Base-by-base conservation (phyloP, 2,888 invertebrate genomes). In the Frankliniella intonsa region DNA sequence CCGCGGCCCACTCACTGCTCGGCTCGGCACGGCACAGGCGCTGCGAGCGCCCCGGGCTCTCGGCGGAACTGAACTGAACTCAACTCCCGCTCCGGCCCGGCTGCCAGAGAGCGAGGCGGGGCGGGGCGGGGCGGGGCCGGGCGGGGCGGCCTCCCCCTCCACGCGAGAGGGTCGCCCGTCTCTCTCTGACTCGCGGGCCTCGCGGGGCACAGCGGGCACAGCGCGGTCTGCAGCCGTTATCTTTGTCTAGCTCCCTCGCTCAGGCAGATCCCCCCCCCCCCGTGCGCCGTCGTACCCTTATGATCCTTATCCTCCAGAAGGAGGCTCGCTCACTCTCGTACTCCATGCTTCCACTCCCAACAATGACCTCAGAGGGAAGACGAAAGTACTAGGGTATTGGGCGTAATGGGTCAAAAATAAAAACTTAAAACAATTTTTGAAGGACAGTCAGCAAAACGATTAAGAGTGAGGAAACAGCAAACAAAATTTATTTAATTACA, bases 61-160 rank as follows among this genome's bases (percentile, higher is more conserved):
- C 69, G 10, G 69, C 25, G 69, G 69, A 76, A 76, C 69, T 76
- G 69, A 76, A 76, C 69, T 76, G 69, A 76, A 76, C 69, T 62
- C 62, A 38, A 38, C 62, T 62, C 0, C 62, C 62, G 17, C 62
- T 3, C 14, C 55, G 14, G 14, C 55, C 3, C 55, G 0, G 62
- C 62, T n/a, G 62, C 62, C 62, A 14, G 38, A 38, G 38, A 38
- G 38, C 38, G 38, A 38, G 38, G 38, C 3, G 38, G 5, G 38
- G 38, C 2, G 38, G 55, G 17, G 55, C 3, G 14, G 12, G 17
- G 55, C 55, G 55, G 55, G 17, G 51, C 55, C 14, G 55, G 12
- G 14, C 55, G 55, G 17, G 62, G 19, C 62, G 62, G 17, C 14
- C 62, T 17, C 55, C 14, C 12, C 9, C 62, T 5, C 38, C 38